Evolutionary conservation across 2,888 invertebrate genomes (phyloP), one percentile per base, ranked within the genome.

Genomic region (Plemyria rubiginata): DNA sequence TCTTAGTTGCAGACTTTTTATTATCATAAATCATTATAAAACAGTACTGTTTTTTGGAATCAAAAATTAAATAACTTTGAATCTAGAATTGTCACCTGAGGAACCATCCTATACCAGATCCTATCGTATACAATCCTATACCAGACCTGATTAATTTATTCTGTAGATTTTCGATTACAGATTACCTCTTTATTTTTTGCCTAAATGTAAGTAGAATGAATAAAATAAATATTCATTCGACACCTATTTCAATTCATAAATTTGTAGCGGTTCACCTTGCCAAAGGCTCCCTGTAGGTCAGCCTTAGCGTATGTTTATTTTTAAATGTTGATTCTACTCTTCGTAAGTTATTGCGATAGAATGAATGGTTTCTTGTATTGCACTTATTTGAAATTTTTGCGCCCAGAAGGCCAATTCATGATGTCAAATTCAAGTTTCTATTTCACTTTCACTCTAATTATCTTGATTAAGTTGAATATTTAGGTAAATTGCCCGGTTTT

Each of bases 281-380:
- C 54, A 50, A 60, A 60, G 43, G 60, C 53, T 49, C 53, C 41
- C 4, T 46, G 28, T 38, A 58, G 45, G 58, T 58, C 52, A 52
- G 45, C 46, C 22, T 40, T 36, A 38, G n/a, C 51, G 51, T 51
- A 50, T 16, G 22, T 48, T 38, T 38, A 48, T 46, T 13, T 46
- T 16, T 16, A 7, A 46, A 46, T 46, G 12, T 36, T 45, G 12
- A 11, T 16, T 54, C 15, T 36, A 36, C 11, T 49, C 7, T 13
- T 45, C 4, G 15, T 45, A 45, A 45, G 32, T 13, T n/a, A 48
- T 48, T 48, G 29, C 9, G 36, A 38, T 11, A 11, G 28, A 1
- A 28, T 12, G 12, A 28, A 48, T 43, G 13, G 4, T 32, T 7
- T 32, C 38, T 51, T 52, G 11, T 4, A 4, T 22, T 54, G 46